Evolutionary conservation across 2,888 invertebrate species (phyloP).

Genomic region (Myopa testacea): DNA sequence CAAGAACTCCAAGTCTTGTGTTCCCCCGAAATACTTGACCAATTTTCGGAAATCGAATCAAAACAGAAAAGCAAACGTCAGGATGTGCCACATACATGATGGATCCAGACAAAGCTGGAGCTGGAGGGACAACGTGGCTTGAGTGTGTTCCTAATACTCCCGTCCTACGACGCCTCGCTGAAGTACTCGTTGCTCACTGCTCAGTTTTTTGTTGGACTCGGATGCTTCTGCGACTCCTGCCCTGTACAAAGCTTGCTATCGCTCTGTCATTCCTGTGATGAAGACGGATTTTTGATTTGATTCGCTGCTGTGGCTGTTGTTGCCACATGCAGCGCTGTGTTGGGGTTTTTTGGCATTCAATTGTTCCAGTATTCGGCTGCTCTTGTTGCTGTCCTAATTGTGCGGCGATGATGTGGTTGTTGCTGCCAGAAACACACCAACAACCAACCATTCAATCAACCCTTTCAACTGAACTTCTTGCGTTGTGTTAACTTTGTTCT

Average conservation of each 20-base stretch:
- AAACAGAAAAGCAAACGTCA: conserved; percentile 8
- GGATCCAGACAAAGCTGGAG: neutral
- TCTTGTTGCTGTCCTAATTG: conserved; percentile 33
- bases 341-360: conserved; percentile 39
- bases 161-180: neutral
- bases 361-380: conserved; percentile 17
- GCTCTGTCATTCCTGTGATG: conserved; percentile 36
- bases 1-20: conserved; percentile 1
- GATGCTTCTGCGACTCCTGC: neutral
- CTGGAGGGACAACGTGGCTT: neutral
- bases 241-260: neutral
- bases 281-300: conserved; percentile 33
- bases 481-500: neutral
- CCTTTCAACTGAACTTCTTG: neutral
- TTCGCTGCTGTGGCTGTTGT: conserved; percentile 24
- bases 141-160: neutral
- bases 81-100: neutral
- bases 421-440: neutral
- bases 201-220: conserved; percentile 1
- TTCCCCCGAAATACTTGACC: conserved; percentile 36
- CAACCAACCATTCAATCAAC: conserved; percentile 1
- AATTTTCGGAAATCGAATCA: conserved; percentile 28
- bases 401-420: conserved; percentile 29
- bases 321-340: conserved; percentile 29
- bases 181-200: conserved; percentile 11